A percentile compares a stretch with the other conserved stretches of the same genome.
Conservation (phyloP, 2,113 vertebrate genomes). For the Hyla sarda region DNA sequence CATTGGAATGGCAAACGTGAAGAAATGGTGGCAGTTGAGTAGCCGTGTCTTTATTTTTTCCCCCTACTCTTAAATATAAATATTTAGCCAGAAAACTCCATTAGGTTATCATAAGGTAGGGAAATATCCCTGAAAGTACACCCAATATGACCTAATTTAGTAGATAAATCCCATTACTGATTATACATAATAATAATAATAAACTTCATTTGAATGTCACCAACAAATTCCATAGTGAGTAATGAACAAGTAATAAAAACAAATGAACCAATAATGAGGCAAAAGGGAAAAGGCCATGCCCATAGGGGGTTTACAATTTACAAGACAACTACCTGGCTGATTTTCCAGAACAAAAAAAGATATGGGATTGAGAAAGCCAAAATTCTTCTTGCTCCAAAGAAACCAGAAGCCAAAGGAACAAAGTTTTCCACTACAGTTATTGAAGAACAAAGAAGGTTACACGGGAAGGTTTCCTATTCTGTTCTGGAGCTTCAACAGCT, state of each 20-base stretch:
- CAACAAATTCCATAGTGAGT: not conserved
- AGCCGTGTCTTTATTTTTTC: no score
- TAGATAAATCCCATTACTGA: not conserved
- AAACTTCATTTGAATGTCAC: not conserved
- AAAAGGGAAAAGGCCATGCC: not conserved
- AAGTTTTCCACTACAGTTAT: not conserved
- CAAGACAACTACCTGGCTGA: not conserved
- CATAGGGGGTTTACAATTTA: not conserved
- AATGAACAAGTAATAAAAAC: not conserved
- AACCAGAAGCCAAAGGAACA: not conserved
- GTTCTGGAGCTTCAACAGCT: not conserved
- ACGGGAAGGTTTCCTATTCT: not conserved
- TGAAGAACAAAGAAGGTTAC: not conserved
- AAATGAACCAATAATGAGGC: not conserved
- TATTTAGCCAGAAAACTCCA: no score
- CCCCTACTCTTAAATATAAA: no score
- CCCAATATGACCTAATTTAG: not conserved
- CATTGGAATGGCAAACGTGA: no score
- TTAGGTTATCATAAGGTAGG: not conserved
- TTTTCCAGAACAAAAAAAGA: not conserved
- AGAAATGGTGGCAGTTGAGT: no score
- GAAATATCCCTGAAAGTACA: no score
- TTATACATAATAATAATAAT: not conserved
- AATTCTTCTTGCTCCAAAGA: not conserved
- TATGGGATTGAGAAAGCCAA: not conserved